Conservation (phyloP, 2,797 vertebrate genomes). For the Enteromius unitaeniatus region DNA sequence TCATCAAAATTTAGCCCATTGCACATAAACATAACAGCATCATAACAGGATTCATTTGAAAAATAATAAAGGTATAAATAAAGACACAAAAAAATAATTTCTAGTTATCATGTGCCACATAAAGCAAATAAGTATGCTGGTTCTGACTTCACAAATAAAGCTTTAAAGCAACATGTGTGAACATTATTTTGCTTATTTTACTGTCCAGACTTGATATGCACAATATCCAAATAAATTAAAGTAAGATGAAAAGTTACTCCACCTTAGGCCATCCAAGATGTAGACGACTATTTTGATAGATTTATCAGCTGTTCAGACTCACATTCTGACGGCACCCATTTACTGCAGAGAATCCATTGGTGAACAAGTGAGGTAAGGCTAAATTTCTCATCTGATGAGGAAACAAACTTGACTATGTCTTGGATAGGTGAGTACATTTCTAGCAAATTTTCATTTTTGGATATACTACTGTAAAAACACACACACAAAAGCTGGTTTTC, state of each 20-base stretch:
- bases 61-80: conserved; percentile 2
- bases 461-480: not conserved
- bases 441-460: not conserved
- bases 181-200: not conserved
- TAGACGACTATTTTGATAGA: not conserved
- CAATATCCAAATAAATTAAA: not conserved
- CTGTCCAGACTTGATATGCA: not conserved
- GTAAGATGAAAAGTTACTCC: too few relatives aligned
- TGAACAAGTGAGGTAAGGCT: not conserved
- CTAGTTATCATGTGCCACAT: not conserved
- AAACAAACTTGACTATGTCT: not conserved
- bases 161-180: not conserved
- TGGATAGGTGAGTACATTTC: not conserved
- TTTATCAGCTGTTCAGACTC: not conserved
- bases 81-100: not conserved
- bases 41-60: not conserved
- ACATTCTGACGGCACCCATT: not conserved
- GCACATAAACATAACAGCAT: not conserved
- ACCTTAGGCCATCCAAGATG: not conserved
- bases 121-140: not conserved
- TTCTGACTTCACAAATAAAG: not conserved
- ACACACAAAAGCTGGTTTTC: not conserved
- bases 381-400: not conserved
- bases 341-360: not conserved
- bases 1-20: not conserved